Evolutionary conservation across 2,888 invertebrate species (phyloP), one percentile per base, ranked within the genome.

Genomic region (Andricus quercusramuli): DNA sequence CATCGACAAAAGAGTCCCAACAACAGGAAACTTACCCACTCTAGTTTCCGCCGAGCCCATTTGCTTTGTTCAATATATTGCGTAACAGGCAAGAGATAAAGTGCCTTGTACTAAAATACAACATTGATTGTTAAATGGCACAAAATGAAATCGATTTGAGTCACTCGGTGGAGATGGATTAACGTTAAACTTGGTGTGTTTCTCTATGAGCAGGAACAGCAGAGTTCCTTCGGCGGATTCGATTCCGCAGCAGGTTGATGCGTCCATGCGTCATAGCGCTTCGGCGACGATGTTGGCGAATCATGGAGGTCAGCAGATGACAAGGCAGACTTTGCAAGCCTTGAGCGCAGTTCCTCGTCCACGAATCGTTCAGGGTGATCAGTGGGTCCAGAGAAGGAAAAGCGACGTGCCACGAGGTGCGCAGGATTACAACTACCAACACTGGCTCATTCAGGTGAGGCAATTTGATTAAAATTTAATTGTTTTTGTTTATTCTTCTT

Each of bases 381-480:
- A 96, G 82, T 96, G 97, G 95, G 94, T 96, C 88, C 96, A 96
- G 87, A 94, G 95, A 80, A 94, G 94, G 81, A 95, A 95, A 84
- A 92, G 92, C 84, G 92, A 92, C 77, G 88, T 91, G 5, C 92
- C 92, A 25, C 86, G 92, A 29, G 90, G 88, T 11, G 88, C 90
- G 47, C 90, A 93, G 70, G 94, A 94, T 86, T 95, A 95, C 87
- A 96, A 95, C 89, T 96, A 96, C 89, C 97, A 98, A 87, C 98
- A 98, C 91, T 98, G 98, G 98, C 94, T 98, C n/a, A 96, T 97
- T 90, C 96, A 96, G 94, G 96, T 96, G 88, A 88, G 85, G 87
- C 15, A 11, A 56, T 32, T 56, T 56, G 15, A 11, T 47, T 56
- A 22, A 9, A 3, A 56, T 56, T 56, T 4, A 17, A 47, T 17